Conservation (phyloP, 30 jellyfish, hydroid and myxozoan species). For the Pelagia noctiluca region DNA sequence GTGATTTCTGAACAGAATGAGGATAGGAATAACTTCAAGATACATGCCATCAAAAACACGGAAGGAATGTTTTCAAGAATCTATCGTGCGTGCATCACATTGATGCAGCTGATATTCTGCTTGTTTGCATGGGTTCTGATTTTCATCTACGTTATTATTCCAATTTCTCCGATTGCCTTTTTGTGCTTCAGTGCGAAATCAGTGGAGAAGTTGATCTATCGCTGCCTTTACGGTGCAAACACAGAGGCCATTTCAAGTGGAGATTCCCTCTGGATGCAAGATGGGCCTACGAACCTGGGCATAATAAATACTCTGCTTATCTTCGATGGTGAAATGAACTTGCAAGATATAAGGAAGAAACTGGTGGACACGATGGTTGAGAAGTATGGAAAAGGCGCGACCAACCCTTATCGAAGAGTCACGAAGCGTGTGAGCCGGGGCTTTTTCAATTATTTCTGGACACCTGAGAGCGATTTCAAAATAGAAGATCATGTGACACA, state of each 20-base stretch:
- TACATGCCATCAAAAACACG: neutral
- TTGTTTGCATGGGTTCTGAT: slow-evolving; percentile 36
- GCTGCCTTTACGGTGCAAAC: slow-evolving; percentile 17
- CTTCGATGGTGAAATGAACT: slow-evolving; percentile 56
- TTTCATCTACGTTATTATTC: slow-evolving; percentile 21
- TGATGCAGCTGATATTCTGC: slow-evolving; percentile 19
- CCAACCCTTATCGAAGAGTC: slow-evolving; percentile 67
- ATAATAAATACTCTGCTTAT: slow-evolving; percentile 62
- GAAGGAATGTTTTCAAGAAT: neutral
- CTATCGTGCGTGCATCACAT: neutral
- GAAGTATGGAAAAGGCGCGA: neutral
- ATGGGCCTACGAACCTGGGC: slow-evolving; percentile 72
- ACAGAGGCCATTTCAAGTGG: slow-evolving; percentile 72
- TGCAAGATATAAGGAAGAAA: slow-evolving; percentile 31
- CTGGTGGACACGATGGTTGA: slow-evolving; percentile 36
- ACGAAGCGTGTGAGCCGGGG: slow-evolving; percentile 48
- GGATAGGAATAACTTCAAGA: no score
- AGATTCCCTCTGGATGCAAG: slow-evolving; percentile 80
- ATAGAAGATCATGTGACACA: slow-evolving; percentile 72
- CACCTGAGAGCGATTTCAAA: slow-evolving; percentile 61
- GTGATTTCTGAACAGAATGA: no score
- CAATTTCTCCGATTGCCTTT: slow-evolving; percentile 42
- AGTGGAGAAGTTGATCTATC: slow-evolving; percentile 26
- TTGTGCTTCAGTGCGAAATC: slow-evolving; percentile 18
- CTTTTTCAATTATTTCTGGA: slow-evolving; percentile 71